Base-by-base conservation (phyloP, 1,140 invertebrate genomes). In the Neodiprion pinetum region DNA sequence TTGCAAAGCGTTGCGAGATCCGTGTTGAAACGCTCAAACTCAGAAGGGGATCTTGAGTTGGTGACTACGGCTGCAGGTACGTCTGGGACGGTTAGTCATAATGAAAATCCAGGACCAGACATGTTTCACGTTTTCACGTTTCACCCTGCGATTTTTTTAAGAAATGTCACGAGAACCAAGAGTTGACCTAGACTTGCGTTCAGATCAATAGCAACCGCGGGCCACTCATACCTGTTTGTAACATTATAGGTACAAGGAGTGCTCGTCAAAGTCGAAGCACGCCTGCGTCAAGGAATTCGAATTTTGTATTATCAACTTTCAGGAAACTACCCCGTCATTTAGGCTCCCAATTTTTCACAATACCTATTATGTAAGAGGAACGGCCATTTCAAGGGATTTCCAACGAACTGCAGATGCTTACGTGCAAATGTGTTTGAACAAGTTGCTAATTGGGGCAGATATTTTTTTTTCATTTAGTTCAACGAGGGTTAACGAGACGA, bases 1-100 rank as follows among this genome's bases (percentile, higher is more conserved):
- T 88, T 89, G 61, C 85, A 84, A 79, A 88, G 82, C 80, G 86
- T 86, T 78, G 87, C 85, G 80, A 88, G 87, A 81, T 89, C 88
- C 84, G 87, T 85, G 78, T 88, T 88, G 81, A 76, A 75, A 72
- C 78, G 80, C 73, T 84, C 81, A 77, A 83, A 82, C 77, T 85
- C 82, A 72, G 80, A 84, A 81, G 74, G 77, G 75, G 78, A 81
- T 76, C 75, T 72, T 12, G 77, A 77, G 73, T 68, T 76, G 23
- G 76, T 76, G 78, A 71, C 68, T 66, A 71, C 48, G 53, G 79
- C 76, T 65, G 67, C 23, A 17, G 79, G 68, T n/a, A 67, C 72
- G 74, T 79, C 79, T 69, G 82, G 78, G 23, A 80, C 83, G 76
- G 78, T 82, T 84, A 83, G 83, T 84, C 82, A 84, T 80, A 83